Percentiles rank a stretch among this genome's conserved stretches.
These are phyloP conservation scores for Zosterops hypoxanthus DNA, from an alignment of 2,113 vertebrate genomes.

Conservation along the genomic window DNA sequence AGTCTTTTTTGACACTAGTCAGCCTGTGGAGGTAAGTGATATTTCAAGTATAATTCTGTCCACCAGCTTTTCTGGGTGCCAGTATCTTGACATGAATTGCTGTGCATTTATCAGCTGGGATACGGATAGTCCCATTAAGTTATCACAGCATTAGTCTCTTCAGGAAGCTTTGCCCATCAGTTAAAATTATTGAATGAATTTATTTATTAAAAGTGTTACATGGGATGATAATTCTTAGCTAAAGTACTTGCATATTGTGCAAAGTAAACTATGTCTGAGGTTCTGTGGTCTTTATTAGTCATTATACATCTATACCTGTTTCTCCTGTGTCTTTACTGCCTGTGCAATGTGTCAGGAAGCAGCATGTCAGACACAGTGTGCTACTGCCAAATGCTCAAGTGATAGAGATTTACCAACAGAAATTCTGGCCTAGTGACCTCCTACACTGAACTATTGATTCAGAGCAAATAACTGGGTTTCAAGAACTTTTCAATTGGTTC, in stretches of 20 bases:
- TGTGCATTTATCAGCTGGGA: constrained; percentile 10
- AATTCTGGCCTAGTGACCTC: not conserved
- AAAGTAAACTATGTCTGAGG: not conserved
- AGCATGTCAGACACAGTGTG: not conserved
- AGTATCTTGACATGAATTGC: constrained; percentile 5
- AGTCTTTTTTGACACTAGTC: not conserved
- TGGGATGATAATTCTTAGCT: not conserved
- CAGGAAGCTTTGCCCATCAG: not conserved
- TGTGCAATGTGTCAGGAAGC: not conserved
- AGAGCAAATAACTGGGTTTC: constrained; percentile 15
- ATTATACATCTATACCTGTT: not conserved
- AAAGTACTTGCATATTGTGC: not conserved
- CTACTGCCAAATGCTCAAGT: not conserved
- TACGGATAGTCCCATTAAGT: constrained; percentile 27
- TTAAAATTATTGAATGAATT: not conserved
- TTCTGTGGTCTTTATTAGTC: not conserved
- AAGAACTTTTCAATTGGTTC: constrained; percentile 3
- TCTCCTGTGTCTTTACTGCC: not conserved
- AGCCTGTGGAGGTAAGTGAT: not conserved
- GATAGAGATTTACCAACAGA: not conserved
- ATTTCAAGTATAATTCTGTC: not conserved
- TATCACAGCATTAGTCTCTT: not conserved
- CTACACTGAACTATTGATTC: constrained; percentile 16
- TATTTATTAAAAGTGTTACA: not conserved
- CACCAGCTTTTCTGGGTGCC: not conserved